Evolutionary conservation across 2,797 vertebrate species (phyloP).

Genomic region (Enteromius viviparus): DNA sequence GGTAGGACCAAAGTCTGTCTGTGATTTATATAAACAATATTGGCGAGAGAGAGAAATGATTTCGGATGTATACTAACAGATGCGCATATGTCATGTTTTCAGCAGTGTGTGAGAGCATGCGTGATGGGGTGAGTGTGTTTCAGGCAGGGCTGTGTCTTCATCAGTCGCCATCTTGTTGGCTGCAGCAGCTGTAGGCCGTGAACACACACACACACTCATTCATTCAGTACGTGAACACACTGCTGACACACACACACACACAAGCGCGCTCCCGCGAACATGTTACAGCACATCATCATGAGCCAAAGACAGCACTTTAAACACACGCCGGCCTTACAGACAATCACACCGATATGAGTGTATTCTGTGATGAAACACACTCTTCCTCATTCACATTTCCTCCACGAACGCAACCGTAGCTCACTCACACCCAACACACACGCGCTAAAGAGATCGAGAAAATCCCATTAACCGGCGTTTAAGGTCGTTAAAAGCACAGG

Average conservation of each 20-base stretch:
- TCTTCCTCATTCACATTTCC: constrained; percentile 38
- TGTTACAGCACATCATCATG: constrained; percentile 2
- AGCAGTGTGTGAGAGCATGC: constrained; percentile 22
- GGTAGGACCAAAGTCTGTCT: neutral
- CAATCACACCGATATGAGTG: neutral
- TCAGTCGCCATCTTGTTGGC: constrained; percentile 96
- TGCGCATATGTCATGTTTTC: neutral
- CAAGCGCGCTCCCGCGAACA: neutral
- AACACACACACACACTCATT: constrained; percentile 79
- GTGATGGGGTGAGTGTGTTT: constrained; percentile 25
- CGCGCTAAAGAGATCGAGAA: constrained; percentile 72
- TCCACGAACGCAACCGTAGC: constrained; percentile 53
- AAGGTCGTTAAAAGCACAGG: constrained; percentile 63
- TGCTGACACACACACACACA: neutral
- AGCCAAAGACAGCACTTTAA: neutral
- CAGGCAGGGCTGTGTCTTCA: constrained; percentile 41
- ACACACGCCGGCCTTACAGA: neutral
- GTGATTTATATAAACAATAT: neutral
- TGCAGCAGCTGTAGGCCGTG: constrained; percentile 79
- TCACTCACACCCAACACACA: constrained; percentile 47
- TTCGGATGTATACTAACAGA: neutral
- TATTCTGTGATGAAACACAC: neutral
- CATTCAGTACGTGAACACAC: neutral
- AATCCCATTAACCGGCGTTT: constrained; percentile 73
- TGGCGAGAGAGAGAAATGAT: neutral